Evolutionary conservation across 1,140 invertebrate species (phyloP).

Genomic region (Druon quercuslanigerum): DNA sequence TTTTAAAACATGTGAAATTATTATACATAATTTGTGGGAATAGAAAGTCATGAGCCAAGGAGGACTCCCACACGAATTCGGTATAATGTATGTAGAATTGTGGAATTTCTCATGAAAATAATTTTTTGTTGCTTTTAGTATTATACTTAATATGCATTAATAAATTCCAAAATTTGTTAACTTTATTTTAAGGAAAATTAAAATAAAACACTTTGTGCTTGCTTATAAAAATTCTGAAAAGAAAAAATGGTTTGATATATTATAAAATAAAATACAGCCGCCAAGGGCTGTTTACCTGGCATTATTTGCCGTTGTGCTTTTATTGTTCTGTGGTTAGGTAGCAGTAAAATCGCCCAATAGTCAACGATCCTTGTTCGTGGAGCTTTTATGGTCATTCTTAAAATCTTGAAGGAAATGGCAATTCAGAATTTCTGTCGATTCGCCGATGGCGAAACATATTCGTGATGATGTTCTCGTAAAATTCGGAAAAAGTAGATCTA

Average conservation of each 20-base stretch:
- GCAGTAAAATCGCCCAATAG: constrained; percentile 28
- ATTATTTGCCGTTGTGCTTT: constrained; percentile 24
- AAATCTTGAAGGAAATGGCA: constrained; percentile 3
- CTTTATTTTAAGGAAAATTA: no score
- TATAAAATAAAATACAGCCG: neutral
- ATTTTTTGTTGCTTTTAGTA: no score
- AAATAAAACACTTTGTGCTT: no score
- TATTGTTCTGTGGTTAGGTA: constrained; percentile 10
- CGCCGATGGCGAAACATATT: constrained; percentile 17
- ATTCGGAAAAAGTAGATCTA: constrained; percentile 11
- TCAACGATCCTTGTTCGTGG: constrained; percentile 11
- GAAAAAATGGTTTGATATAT: neutral
- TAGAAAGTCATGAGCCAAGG: no score
- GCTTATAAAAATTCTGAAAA: no score
- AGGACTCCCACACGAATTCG: no score
- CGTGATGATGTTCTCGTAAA: neutral
- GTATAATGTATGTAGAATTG: no score
- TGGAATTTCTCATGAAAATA: no score
- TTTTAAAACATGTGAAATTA: no score
- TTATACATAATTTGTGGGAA: no score
- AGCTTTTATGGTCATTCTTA: constrained; percentile 25
- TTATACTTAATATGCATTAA: no score
- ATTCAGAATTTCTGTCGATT: constrained; percentile 1
- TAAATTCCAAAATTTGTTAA: no score
- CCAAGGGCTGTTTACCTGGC: neutral